Evolutionary conservation across 92 coral and sea anemone genomes (phyloP).

Genomic region (Parazoanthus darwini): DNA sequence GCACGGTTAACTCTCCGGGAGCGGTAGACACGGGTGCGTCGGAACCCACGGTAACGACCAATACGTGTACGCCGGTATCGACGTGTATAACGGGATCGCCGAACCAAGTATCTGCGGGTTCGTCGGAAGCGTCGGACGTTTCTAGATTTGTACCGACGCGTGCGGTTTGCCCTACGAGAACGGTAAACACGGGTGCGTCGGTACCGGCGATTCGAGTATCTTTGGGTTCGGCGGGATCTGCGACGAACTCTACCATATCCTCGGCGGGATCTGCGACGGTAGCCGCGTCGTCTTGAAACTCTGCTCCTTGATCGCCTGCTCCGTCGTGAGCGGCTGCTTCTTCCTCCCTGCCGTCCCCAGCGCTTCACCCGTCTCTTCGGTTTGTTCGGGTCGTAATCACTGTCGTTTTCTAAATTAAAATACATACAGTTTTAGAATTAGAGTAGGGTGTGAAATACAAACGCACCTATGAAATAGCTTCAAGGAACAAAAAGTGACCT

Average conservation of each 20-base stretch:
- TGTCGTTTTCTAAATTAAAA: not conserved
- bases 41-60: not conserved
- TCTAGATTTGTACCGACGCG: not conserved
- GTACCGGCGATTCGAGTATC: conserved; percentile 12
- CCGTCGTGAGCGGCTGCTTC: conserved; percentile 14
- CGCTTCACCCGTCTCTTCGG: conserved; percentile 39
- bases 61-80: not conserved
- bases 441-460: not conserved
- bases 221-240: conserved; percentile 7
- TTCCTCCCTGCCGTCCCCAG: conserved; percentile 31
- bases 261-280: conserved; percentile 26
- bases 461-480: not conserved
- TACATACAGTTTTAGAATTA: not conserved
- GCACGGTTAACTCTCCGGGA: conserved; percentile 3
- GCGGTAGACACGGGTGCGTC: not conserved
- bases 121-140: not conserved
- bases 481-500: not conserved
- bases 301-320: conserved; percentile 12
- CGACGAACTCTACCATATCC: conserved; percentile 14
- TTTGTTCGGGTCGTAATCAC: conserved; percentile 4
- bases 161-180: not conserved
- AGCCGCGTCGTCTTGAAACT: conserved; percentile 11
- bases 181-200: not conserved
- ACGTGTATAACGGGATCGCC: not conserved
- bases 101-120: not conserved